A percentile compares a stretch with the other conserved stretches of the same genome.
These are phyloP conservation scores for Lagorchestes hirsutus DNA, from an alignment of 2,797 vertebrate species.

Conservation along the genomic window DNA sequence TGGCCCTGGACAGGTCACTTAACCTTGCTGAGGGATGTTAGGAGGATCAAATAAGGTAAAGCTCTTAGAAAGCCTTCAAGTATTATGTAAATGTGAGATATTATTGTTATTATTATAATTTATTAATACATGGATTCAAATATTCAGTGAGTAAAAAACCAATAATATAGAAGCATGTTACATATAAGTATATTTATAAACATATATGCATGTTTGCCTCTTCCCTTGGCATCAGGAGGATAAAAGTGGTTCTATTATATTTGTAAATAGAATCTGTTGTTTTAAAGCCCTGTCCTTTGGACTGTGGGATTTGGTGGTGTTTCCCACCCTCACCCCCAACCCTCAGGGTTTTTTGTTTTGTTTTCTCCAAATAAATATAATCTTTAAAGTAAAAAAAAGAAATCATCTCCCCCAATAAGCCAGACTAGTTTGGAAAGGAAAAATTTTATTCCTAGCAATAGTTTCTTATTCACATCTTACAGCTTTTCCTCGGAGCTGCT, in stretches of 20 bases:
- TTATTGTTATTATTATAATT: neutral
- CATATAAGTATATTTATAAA: neutral
- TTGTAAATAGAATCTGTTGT: neutral
- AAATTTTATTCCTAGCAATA: constrained; percentile 30
- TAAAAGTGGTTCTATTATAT: neutral
- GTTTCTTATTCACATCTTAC: constrained; percentile 15
- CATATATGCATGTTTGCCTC: neutral
- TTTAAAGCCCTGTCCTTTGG: neutral
- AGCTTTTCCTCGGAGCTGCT: constrained; percentile 54
- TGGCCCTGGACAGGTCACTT: neutral
- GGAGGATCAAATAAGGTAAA: neutral
- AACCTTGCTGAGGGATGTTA: neutral
- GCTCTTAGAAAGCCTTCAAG: neutral
- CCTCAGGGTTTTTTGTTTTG: neutral
- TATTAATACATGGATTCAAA: neutral
- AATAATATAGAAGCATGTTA: neutral
- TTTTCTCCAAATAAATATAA: neutral
- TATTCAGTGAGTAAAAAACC: neutral
- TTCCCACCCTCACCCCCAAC: neutral
- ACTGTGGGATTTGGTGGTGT: neutral
- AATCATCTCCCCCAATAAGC: neutral
- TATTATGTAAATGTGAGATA: neutral
- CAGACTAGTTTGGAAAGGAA: constrained; percentile 34
- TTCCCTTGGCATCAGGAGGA: neutral
- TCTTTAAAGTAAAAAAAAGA: neutral